phyloP scores from a whole-genome alignment of 1,140 invertebrate species.

The Stegodyphus mimosarum region DNA sequence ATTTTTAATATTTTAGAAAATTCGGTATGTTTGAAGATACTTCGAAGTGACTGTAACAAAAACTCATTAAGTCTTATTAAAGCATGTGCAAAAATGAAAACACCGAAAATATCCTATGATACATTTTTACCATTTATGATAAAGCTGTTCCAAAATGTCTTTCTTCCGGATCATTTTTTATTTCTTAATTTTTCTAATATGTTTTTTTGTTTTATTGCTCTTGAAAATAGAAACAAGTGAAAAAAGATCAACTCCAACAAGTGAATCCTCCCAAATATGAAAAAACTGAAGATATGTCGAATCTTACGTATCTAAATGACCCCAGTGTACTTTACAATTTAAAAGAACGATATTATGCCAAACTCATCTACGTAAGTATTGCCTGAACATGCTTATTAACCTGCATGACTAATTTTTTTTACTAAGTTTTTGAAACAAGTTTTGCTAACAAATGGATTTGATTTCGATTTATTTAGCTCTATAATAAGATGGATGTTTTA shows the following conservation, averaged over 20 bases:
- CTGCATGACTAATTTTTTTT: neutral
- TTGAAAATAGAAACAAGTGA: slow-evolving; percentile 66
- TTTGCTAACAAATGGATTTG: neutral
- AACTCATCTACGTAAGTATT: slow-evolving; percentile 97
- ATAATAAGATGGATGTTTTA: neutral
- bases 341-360: slow-evolving; percentile 92
- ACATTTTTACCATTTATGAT: no score
- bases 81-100: no score
- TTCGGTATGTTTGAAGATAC: no score
- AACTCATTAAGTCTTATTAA: no score
- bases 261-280: slow-evolving; percentile 99
- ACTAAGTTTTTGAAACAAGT: neutral
- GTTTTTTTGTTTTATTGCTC: slow-evolving; percentile 34
- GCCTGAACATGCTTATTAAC: slow-evolving; percentile 38
- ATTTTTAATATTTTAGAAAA: no score
- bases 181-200: slow-evolving; percentile 3
- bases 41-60: no score
- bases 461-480: neutral
- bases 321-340: slow-evolving; percentile 96
- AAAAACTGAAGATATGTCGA: slow-evolving; percentile 98
- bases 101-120: no score
- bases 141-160: slow-evolving; percentile 3
- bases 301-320: slow-evolving; percentile 98
- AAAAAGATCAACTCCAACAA: slow-evolving; percentile 91
- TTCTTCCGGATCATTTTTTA: slow-evolving; percentile 5